Percentiles rank a stretch among this genome's conserved stretches.
These are phyloP conservation scores for Pimpla rufipes DNA, from an alignment of 2,888 invertebrate species.

Conservation along the genomic window DNA sequence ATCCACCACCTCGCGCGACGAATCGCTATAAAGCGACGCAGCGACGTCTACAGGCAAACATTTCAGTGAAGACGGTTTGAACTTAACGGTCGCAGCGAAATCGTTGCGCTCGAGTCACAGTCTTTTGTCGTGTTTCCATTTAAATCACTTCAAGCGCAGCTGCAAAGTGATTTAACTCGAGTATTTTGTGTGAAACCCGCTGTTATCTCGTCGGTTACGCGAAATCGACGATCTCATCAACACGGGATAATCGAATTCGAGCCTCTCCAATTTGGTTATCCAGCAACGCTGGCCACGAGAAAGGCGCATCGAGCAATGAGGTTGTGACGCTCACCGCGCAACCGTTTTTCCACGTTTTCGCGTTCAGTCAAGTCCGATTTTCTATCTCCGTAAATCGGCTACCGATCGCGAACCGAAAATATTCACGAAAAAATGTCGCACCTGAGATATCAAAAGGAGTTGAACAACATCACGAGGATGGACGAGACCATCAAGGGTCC, in stretches of 20 bases:
- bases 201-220: background rate
- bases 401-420: background rate
- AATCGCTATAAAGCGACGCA: slow-evolving; percentile 19
- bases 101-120: slow-evolving; percentile 11
- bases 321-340: slow-evolving; percentile 38
- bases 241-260: background rate
- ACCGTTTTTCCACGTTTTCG: slow-evolving; percentile 7
- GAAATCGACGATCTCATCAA: background rate
- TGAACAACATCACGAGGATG: slow-evolving; percentile 91
- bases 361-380: background rate
- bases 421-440: slow-evolving; percentile 89
- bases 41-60: slow-evolving; percentile 42
- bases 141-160: slow-evolving; percentile 50
- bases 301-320: slow-evolving; percentile 28
- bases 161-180: slow-evolving; percentile 56
- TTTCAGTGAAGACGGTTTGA: slow-evolving; percentile 40
- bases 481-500: slow-evolving; percentile 94
- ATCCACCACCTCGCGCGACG: background rate
- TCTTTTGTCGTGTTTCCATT: slow-evolving; percentile 53
- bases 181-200: background rate
- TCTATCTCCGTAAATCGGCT: background rate
- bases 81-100: slow-evolving; percentile 57
- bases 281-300: background rate
- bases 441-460: slow-evolving; percentile 92
- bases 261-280: background rate